Conservation (phyloP, 2,113 vertebrate genomes). For the Lasiurus cinereus region DNA sequence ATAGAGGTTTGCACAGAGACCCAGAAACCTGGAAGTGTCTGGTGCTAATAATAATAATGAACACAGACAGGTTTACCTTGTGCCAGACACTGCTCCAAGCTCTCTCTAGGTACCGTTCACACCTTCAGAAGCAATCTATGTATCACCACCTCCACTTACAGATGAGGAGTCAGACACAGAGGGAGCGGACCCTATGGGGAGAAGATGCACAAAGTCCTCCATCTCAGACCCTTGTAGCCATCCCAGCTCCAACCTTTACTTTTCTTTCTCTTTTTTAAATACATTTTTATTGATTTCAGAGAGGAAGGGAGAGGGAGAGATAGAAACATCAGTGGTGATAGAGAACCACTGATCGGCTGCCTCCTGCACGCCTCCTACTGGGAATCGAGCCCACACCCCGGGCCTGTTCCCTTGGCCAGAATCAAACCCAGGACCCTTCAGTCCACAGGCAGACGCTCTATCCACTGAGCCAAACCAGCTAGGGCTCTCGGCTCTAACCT, state of each 20-base stretch:
- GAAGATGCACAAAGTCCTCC: not conserved
- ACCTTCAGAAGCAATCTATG: not conserved
- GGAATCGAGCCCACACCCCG: too few relatives aligned
- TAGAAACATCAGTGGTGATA: too few relatives aligned
- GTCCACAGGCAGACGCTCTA: too few relatives aligned
- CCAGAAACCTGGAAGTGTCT: not conserved
- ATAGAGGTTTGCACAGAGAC: not conserved
- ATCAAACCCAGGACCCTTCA: too few relatives aligned
- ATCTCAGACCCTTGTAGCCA: not conserved
- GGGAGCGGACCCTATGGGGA: not conserved
- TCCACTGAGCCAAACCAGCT: too few relatives aligned
- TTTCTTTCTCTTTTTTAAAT: too few relatives aligned
- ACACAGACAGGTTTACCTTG: not conserved
- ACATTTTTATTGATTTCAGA: too few relatives aligned
- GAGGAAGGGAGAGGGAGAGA: too few relatives aligned
- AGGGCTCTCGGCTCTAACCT: not conserved
- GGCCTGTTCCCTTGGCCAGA: too few relatives aligned
- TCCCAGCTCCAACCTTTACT: not conserved
- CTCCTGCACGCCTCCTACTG: too few relatives aligned
- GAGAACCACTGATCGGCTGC: too few relatives aligned
- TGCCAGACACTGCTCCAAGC: not conserved
- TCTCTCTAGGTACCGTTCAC: not conserved
- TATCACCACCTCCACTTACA: not conserved
- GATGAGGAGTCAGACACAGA: not conserved
- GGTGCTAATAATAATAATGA: not conserved